These are phyloP conservation scores for Dallia pectoralis DNA, from an alignment of 2,797 vertebrate genomes.

Conservation along the genomic window DNA sequence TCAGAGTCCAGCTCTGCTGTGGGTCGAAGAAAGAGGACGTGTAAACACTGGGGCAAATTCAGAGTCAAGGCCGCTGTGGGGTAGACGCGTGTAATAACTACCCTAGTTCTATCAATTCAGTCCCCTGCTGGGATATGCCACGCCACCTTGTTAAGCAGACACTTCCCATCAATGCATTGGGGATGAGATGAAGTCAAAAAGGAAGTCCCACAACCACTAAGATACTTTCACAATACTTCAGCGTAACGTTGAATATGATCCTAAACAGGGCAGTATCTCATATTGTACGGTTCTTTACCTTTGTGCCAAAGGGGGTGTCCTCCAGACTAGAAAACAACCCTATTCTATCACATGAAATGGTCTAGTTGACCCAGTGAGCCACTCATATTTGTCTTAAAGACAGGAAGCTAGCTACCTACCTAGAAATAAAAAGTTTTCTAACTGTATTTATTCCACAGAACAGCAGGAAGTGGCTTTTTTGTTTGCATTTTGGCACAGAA, in stretches of 20 bases:
- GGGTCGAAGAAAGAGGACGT: constrained; percentile 4
- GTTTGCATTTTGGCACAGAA: not conserved
- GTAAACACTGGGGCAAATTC: not conserved
- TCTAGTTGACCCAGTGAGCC: not conserved
- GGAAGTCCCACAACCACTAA: not conserved
- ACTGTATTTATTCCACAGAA: not conserved
- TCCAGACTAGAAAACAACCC: not conserved
- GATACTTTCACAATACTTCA: not conserved
- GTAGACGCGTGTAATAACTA: too few species aligned
- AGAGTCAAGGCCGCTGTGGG: too few species aligned
- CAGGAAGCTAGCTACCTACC: not conserved
- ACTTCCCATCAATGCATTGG: too few species aligned
- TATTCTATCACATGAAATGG: not conserved
- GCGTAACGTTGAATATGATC: not conserved
- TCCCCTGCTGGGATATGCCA: too few species aligned
- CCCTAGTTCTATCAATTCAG: too few species aligned
- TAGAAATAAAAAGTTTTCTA: too few species aligned
- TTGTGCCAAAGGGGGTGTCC: not conserved
- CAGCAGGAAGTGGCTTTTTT: not conserved
- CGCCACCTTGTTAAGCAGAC: too few species aligned
- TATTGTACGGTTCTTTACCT: not conserved
- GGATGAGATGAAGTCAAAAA: not conserved
- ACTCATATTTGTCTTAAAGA: not conserved
- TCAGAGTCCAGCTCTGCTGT: constrained; percentile 55
- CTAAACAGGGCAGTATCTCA: too few species aligned